phyloP scores from a whole-genome alignment of 2,888 invertebrate genomes.

The Julus scandinavius region DNA sequence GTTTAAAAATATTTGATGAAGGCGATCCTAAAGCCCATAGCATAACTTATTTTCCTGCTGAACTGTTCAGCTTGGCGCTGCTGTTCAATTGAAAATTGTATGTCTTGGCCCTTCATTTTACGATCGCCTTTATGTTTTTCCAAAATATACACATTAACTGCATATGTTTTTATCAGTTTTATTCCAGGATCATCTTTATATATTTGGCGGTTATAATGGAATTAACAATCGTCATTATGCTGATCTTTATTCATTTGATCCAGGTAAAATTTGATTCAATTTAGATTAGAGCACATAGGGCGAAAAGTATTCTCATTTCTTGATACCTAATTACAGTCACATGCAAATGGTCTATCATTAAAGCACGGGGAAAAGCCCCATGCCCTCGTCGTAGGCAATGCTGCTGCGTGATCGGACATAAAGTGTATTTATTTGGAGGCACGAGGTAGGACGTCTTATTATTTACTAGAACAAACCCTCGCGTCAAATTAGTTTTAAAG shows the following conservation, averaged over 20 bases:
- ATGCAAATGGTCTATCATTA: slow-evolving; percentile 62
- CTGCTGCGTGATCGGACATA: slow-evolving; percentile 78
- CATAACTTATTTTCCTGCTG: slow-evolving; percentile 7
- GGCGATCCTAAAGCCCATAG: too few species aligned
- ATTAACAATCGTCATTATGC: slow-evolving; percentile 80
- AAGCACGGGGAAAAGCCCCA: slow-evolving; percentile 64
- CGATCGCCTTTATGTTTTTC: slow-evolving; percentile 55
- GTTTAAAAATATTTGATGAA: not conserved
- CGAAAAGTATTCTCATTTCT: not conserved
- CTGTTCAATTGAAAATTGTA: slow-evolving; percentile 25
- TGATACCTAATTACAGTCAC: slow-evolving; percentile 22
- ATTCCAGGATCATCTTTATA: slow-evolving; percentile 79
- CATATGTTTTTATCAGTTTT: slow-evolving; percentile 73
- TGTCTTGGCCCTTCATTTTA: not conserved
- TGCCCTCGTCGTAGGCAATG: slow-evolving; percentile 74
- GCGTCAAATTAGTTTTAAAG: not conserved
- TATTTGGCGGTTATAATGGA: slow-evolving; percentile 92
- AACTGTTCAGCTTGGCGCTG: slow-evolving; percentile 42
- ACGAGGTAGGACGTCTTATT: slow-evolving; percentile 75
- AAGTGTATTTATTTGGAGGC: slow-evolving; percentile 88
- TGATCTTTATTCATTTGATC: slow-evolving; percentile 80
- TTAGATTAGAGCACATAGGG: too few species aligned
- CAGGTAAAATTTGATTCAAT: slow-evolving; percentile 62
- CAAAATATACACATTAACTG: too few species aligned
- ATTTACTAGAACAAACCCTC: not conserved